Evolutionary conservation across 2,797 vertebrate species (phyloP), one percentile per base, ranked within the genome.

Genomic region (Gallinago solitaria): DNA sequence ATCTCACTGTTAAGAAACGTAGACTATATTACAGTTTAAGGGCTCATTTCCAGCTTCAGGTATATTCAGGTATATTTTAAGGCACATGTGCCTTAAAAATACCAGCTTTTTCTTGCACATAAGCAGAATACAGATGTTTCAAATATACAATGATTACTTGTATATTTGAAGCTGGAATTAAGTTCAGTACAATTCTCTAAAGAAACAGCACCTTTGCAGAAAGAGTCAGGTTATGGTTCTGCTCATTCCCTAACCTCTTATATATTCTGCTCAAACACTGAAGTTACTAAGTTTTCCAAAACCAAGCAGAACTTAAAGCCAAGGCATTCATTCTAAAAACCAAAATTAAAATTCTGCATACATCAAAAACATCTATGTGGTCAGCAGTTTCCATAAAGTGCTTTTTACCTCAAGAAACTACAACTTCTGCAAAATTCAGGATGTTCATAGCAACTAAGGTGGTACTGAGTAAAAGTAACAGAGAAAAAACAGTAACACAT

Each of bases 201-300:
- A 91, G 81, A 64, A 95, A 53, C 47, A 87, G 87, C 84, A 82
- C 70, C 83, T 95, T 81, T 81, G 41, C 61, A 87, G 59, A 87
- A 90, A 76, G 41, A 78, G 74, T 82, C 59, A 43, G 35, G 21
- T 64, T 81, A 93, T 82, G 27, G 61, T 35, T 89, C 67, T 79
- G 41, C 74, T 89, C 61, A 78, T 53, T 91, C 83, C 83, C 61
- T 73, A 67, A 56, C 57, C 54, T 79, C 71, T 59, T 60, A 61
- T 25, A n/a, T 90, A 93, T 87, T 90, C 95, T 74, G 43, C 54
- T 93, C 56, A 76, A 78, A 43, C 13, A 59, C 16, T 68, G 41
- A 87, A 96, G 87, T 60, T 85, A 91, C n/a, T 39, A 71, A 33
- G 32, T 78, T 89, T 94, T 92, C 70, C 71, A 89, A 95, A 95